These are phyloP conservation scores for Nomada hirtipes DNA, from an alignment of 2,888 invertebrate genomes.

Conservation along the genomic window DNA sequence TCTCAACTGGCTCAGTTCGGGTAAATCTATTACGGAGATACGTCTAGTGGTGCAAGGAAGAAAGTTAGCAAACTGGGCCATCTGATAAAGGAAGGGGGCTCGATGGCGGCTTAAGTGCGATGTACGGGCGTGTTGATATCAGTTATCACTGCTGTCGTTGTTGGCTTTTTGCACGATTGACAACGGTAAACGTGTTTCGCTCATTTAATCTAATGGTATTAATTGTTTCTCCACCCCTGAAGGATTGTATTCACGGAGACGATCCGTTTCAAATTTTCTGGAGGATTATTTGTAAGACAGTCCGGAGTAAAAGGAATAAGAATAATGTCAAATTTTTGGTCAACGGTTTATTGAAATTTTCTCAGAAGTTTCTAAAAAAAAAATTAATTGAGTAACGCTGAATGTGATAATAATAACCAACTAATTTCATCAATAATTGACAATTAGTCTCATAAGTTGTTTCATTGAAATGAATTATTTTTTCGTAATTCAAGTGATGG, in stretches of 20 bases:
- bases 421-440: too few species aligned
- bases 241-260: neutral
- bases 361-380: too few species aligned
- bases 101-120: conserved; percentile 53
- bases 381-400: too few species aligned
- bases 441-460: too few species aligned
- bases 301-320: too few species aligned
- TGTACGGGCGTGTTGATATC: conserved; percentile 59
- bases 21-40: conserved; percentile 73
- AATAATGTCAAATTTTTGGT: too few species aligned
- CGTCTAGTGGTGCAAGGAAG: conserved; percentile 62
- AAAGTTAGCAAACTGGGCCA: conserved; percentile 72
- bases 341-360: too few species aligned
- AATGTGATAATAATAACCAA: too few species aligned
- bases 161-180: conserved; percentile 50
- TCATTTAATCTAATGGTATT: neutral
- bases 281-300: too few species aligned
- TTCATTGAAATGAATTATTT: too few species aligned
- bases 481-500: too few species aligned
- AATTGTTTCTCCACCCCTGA: neutral
- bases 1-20: conserved; percentile 51
- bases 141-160: conserved; percentile 60
- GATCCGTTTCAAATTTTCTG: too few species aligned
- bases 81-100: conserved; percentile 66
- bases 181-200: conserved; percentile 19